phyloP scores from a whole-genome alignment of 2,113 vertebrate genomes.

The Phoxinus phoxinus region DNA sequence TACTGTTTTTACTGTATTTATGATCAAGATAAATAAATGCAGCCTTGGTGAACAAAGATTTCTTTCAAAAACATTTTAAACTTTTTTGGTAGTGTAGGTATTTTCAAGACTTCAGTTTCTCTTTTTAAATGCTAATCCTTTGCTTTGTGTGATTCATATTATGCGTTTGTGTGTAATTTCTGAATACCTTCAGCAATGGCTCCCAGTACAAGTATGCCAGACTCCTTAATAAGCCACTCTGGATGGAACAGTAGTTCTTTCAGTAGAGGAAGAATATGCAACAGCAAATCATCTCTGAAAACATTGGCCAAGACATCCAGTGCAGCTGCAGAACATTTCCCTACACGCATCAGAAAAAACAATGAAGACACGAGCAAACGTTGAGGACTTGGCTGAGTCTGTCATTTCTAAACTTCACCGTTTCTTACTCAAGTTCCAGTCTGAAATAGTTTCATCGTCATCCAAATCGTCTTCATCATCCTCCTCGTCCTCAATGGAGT shows the following conservation, averaged over 20 bases:
- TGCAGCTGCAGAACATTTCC: conserved; percentile 96
- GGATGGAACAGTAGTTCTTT: conserved; percentile 96
- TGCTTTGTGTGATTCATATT: not conserved
- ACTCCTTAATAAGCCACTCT: conserved; percentile 96
- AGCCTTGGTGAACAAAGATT: not conserved
- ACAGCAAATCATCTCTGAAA: conserved; percentile 92
- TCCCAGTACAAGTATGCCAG: conserved; percentile 94
- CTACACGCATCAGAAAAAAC: conserved; percentile 68
- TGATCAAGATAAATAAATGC: not conserved
- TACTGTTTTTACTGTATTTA: not conserved
- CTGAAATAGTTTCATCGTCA: conserved; percentile 94
- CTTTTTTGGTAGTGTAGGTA: not conserved
- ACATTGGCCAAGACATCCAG: conserved; percentile 94
- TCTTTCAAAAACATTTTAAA: not conserved
- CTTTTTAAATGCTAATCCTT: not conserved
- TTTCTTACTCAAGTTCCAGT: conserved; percentile 95
- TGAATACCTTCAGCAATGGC: conserved; percentile 93
- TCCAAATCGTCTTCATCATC: conserved; percentile 92
- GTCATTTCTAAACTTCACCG: not conserved
- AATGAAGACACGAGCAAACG: conserved; percentile 19
- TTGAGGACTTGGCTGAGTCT: not conserved
- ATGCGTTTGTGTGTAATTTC: not conserved
- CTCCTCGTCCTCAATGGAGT: conserved; percentile 88
- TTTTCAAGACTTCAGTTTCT: not conserved
- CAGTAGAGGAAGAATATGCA: conserved; percentile 90